A percentile compares a stretch with the other conserved stretches of the same genome.
These are phyloP conservation scores for Gymnoscopelus braueri DNA, from an alignment of 2,797 vertebrate species.

Conservation along the genomic window DNA sequence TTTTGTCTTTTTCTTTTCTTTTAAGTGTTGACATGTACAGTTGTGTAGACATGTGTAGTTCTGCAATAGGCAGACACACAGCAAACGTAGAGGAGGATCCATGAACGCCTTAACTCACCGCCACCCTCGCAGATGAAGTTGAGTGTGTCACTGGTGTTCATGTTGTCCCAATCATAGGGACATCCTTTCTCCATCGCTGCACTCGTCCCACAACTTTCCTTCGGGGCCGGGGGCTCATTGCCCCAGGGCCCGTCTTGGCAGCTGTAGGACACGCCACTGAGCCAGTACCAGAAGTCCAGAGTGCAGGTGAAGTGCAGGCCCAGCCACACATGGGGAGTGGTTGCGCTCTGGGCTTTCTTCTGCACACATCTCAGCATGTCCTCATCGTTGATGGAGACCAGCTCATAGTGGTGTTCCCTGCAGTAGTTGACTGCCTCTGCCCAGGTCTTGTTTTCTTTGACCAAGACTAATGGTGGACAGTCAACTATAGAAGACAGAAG, in stretches of 20 bases:
- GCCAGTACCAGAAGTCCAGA: constrained; percentile 48
- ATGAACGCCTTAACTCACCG: too few species aligned
- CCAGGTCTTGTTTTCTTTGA: background rate
- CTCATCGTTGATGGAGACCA: background rate
- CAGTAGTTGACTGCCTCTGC: background rate
- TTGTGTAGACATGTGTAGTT: too few species aligned
- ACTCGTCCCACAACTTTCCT: background rate
- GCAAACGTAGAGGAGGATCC: too few species aligned
- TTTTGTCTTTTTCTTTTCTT: too few species aligned
- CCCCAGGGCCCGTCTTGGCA: too few species aligned
- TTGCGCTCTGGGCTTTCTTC: too few species aligned
- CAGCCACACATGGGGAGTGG: too few species aligned
- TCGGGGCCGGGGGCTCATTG: rapidly evolving
- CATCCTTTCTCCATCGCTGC: background rate
- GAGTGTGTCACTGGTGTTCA: rapidly evolving
- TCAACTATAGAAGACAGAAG: too few species aligned
- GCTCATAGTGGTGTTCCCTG: background rate
- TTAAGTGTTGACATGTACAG: too few species aligned
- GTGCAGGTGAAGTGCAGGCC: constrained; percentile 31
- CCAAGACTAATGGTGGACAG: background rate
- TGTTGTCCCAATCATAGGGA: rapidly evolving
- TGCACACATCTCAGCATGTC: background rate
- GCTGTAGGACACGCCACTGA: background rate
- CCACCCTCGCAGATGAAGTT: constrained; percentile 40
- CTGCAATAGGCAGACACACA: too few species aligned